These are phyloP conservation scores for Sinocyclocheilus maitianheensis DNA, from an alignment of 2,113 vertebrate genomes.

Conservation along the genomic window DNA sequence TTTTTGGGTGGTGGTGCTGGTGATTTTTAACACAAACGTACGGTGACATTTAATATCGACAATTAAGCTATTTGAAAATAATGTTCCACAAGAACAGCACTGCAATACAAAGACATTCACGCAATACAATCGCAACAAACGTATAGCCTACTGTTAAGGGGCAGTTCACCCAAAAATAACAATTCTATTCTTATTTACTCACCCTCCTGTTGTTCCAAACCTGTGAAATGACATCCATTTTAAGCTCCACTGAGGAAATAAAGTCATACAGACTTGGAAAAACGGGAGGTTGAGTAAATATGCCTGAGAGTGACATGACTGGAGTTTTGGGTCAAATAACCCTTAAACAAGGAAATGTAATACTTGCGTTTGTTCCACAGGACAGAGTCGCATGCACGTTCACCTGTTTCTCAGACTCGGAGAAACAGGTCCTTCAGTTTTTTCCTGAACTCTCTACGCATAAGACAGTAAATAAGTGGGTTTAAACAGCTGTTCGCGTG, in stretches of 20 bases:
- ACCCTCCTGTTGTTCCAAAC: background rate
- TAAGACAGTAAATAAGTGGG: constrained; percentile 78
- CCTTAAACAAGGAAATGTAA: background rate
- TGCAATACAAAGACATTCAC: background rate
- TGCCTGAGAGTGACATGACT: background rate
- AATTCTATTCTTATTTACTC: background rate
- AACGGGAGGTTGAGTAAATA: background rate
- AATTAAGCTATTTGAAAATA: background rate
- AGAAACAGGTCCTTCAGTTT: constrained; percentile 67
- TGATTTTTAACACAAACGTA: background rate
- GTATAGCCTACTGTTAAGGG: background rate
- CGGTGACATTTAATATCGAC: background rate
- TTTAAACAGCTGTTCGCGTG: constrained; percentile 81
- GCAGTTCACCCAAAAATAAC: background rate
- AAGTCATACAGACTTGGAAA: background rate
- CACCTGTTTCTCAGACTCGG: constrained; percentile 51
- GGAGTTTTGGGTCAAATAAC: background rate
- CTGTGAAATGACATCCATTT: background rate
- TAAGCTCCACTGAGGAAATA: background rate
- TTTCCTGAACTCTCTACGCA: constrained; percentile 74
- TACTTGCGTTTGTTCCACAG: background rate
- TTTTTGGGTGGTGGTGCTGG: background rate
- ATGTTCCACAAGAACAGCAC: background rate
- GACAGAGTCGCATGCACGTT: background rate
- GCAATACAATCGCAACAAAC: background rate